phyloP scores from a whole-genome alignment of 2,888 invertebrate species.

The Dryobota labecula region DNA sequence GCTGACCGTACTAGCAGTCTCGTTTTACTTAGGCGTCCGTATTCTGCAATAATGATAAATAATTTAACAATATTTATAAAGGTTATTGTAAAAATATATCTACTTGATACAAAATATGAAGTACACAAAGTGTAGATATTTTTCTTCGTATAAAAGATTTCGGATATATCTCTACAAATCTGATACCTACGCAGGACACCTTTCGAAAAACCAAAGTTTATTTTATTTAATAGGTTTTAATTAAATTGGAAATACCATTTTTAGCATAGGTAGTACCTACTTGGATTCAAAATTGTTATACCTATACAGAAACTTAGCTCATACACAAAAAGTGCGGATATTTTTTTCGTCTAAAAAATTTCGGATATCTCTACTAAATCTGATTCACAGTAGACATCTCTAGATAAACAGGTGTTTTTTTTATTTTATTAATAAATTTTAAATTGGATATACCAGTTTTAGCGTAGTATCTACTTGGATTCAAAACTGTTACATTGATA shows the following conservation, averaged over 20 bases:
- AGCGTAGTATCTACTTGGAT: neutral
- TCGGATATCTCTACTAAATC: neutral
- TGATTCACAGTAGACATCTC: neutral
- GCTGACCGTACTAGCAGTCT: neutral
- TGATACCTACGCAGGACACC: no score
- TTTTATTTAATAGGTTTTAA: no score
- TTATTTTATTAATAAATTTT: no score
- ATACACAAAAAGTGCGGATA: neutral
- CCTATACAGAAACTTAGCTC: neutral
- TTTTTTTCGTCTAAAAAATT: neutral
- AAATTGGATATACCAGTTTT: conserved; percentile 12
- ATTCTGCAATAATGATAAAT: neutral
- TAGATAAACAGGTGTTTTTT: neutral
- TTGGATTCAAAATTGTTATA: no score
- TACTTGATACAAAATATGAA: neutral
- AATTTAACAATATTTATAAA: neutral
- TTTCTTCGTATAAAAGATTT: no score
- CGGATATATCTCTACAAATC: no score
- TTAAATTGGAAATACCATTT: no score
- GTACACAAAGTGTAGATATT: no score
- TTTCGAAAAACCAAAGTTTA: no score
- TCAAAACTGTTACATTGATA: conserved; percentile 14
- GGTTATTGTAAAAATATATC: neutral
- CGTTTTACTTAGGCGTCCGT: neutral
- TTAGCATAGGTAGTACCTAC: no score